phyloP scores from a whole-genome alignment of 2,888 invertebrate genomes.

The Ochlodes sylvanus region DNA sequence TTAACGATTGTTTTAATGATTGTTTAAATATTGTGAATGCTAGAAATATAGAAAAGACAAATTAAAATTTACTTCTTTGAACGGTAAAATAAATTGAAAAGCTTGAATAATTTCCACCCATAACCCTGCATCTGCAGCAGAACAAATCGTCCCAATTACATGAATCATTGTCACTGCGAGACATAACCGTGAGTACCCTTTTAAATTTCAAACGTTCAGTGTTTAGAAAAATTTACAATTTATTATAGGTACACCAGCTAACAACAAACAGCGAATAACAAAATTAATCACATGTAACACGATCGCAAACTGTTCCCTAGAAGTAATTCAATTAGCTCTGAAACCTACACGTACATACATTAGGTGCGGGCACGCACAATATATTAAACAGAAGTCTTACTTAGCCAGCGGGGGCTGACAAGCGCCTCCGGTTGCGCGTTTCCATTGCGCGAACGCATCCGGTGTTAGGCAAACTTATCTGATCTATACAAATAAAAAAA shows the following conservation, averaged over 20 bases:
- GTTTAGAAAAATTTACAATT: no score
- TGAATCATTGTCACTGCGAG: no score
- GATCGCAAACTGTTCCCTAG: neutral
- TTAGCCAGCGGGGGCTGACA: constrained; percentile 62
- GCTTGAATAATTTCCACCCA: no score
- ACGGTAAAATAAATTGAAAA: no score
- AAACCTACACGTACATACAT: constrained; percentile 21
- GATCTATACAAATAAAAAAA: neutral
- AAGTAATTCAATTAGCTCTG: constrained; percentile 25
- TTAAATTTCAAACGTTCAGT: no score
- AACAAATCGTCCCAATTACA: no score
- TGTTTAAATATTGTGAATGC: no score
- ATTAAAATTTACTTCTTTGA: no score
- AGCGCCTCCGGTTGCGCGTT: constrained; percentile 19
- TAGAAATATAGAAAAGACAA: no score
- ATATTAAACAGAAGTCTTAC: constrained; percentile 62
- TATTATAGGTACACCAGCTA: no score
- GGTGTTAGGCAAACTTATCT: neutral
- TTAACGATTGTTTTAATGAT: neutral
- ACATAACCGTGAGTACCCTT: no score
- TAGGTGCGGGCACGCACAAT: constrained; percentile 19
- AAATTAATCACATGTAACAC: neutral
- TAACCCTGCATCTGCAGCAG: no score
- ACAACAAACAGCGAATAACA: neutral
- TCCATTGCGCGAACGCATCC: constrained; percentile 13